phyloP scores from a whole-genome alignment of 2,797 vertebrate genomes.

The Remorina albescens region DNA sequence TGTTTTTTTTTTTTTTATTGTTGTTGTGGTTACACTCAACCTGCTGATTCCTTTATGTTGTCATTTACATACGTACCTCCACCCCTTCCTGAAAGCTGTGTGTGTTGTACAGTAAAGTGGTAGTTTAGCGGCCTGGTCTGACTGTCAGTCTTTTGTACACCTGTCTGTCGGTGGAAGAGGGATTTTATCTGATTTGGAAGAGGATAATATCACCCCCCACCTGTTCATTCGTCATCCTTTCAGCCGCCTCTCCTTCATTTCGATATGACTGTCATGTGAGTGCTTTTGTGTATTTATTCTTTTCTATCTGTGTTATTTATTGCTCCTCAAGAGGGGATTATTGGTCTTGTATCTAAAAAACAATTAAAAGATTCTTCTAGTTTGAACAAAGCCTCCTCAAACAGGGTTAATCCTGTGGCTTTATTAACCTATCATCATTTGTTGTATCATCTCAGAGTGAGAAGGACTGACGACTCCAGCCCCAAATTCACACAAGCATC shows the following conservation, averaged over 20 bases:
- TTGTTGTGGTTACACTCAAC: too few relatives aligned
- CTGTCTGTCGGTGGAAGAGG: conserved; percentile 24
- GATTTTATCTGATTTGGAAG: conserved; percentile 19
- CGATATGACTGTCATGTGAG: conserved; percentile 84
- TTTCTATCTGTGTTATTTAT: not conserved
- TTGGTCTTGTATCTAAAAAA: not conserved
- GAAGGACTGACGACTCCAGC: conserved; percentile 3
- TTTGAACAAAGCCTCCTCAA: not conserved
- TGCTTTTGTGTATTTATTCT: conserved; percentile 29
- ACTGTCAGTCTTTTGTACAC: conserved; percentile 10
- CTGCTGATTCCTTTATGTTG: conserved; percentile 53
- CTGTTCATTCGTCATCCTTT: not conserved
- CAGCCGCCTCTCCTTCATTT: conserved; percentile 16
- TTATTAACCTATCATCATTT: too few relatives aligned
- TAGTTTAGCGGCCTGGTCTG: not conserved
- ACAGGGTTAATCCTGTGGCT: not conserved
- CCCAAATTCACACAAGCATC: conserved; percentile 10
- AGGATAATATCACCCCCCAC: not conserved
- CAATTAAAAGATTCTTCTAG: not conserved
- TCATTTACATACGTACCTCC: conserved; percentile 20
- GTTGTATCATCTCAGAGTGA: not conserved
- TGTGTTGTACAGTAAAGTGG: conserved; percentile 15
- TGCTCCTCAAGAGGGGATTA: not conserved
- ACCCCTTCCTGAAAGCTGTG: conserved; percentile 30
- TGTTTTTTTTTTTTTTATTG: too few relatives aligned